Base-by-base conservation (phyloP, 1,140 invertebrate genomes). In the Pseudomyrmex cubaensis region DNA sequence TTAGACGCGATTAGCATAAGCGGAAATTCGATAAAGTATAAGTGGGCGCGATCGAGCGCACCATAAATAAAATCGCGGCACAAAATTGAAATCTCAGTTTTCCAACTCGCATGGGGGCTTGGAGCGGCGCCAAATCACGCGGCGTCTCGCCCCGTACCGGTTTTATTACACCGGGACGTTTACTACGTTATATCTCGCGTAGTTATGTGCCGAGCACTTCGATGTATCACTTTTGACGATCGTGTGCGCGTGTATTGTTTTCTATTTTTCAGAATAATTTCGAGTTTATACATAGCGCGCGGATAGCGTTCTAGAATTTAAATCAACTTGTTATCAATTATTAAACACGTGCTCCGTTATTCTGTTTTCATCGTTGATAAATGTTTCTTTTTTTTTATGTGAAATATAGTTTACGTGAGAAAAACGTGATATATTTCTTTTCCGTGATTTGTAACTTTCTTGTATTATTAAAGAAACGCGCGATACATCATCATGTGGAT, bases 161-260 rank as follows among this genome's bases (percentile, higher is more conserved):
- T 52, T 75, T 63, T 75, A 75, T 52, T 75, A 75, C 20, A 17
- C 15, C 46, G 20, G 44, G 17, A 75, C 2, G 15, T 35, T 75
- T 48, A 62, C 44, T 62, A 52, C 13, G 57, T 52, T 64, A 50
- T 63, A 75, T 50, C 46, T 64, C 20, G 2, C 46, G 22, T 22
- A 46, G n/a, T 64, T 75, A 64, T 64, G 46, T n/a, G 15, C 62
- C 20, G 25, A 10, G 17, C 62, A 35, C 62, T 75, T 48, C 9
- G 13, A 25, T 62, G 15, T n/a, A 25, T 25, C 35, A 63, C 15
- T 17, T 35, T 63, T 63, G 25, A 13, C 69, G 7, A 9, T 35
- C 35, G 12, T 46, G 57, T 7, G 35, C 35, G 35, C 35, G 35
- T 35, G 3, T 7, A 0, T 35, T 1, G 12, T 64, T 50, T 35